Percentiles rank a stretch among this genome's conserved stretches.
These are phyloP conservation scores for Spodoptera littoralis DNA, from an alignment of 2,888 invertebrate genomes.

Conservation along the genomic window DNA sequence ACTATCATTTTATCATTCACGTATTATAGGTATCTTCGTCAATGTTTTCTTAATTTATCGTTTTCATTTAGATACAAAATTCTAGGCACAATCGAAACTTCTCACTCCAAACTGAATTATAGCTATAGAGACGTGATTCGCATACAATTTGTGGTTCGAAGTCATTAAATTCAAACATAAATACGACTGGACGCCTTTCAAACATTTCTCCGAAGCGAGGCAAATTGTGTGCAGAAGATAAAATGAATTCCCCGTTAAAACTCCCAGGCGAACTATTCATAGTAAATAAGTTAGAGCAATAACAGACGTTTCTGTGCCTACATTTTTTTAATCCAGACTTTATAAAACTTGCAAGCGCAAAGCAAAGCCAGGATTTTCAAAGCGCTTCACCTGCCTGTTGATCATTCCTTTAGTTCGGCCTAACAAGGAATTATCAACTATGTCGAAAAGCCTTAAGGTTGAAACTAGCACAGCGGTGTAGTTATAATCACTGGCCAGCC, in stretches of 20 bases:
- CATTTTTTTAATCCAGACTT: conserved; percentile 48
- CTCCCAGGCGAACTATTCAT: conserved; percentile 24
- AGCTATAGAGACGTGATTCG: neutral
- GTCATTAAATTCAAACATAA: conserved; percentile 13
- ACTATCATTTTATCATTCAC: too few species aligned
- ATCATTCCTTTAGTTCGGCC: conserved; percentile 45
- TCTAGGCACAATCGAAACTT: too few species aligned
- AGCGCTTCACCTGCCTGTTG: conserved; percentile 64
- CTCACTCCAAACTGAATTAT: too few species aligned
- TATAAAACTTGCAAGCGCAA: conserved; percentile 45
- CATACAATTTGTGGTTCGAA: neutral
- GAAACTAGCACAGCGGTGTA: conserved; percentile 20
- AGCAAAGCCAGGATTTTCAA: conserved; percentile 47
- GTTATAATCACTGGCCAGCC: conserved; percentile 48
- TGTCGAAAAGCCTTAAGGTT: conserved; percentile 22
- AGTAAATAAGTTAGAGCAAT: conserved; percentile 47
- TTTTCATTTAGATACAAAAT: too few species aligned
- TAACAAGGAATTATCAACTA: conserved; percentile 18
- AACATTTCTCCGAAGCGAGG: conserved; percentile 12
- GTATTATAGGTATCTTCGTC: too few species aligned
- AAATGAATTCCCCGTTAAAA: conserved; percentile 31
- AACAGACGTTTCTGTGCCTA: conserved; percentile 35
- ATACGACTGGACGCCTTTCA: neutral
- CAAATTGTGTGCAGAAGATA: conserved; percentile 28
- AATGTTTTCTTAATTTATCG: too few species aligned